Evolutionary conservation across 1,140 invertebrate species (phyloP).

Genomic region (Bombyx mori): ASM3026992v2 NC_085111.1:11836501-11837000

Average conservation of each 20-base stretch:
- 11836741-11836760: not conserved
- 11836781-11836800: not conserved
- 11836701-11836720: conserved; percentile 35
- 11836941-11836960: no score
- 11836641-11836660: conserved; percentile 21
- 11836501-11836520: conserved; percentile 33
- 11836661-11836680: conserved; percentile 31
- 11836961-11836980: no score
- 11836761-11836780: not conserved
- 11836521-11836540: conserved; percentile 26
- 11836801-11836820: no score
- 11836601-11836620: conserved; percentile 67
- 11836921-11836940: no score
- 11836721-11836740: not conserved
- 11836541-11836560: conserved; percentile 53
- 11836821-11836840: no score
- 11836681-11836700: conserved; percentile 26
- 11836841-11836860: no score
- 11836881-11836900: no score
- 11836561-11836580: conserved; percentile 58
- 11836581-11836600: conserved; percentile 66
- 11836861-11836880: no score
- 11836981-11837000: no score
- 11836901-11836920: no score
- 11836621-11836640: conserved; percentile 21